phyloP scores from a whole-genome alignment of 1,140 invertebrate species.

The Nasonia longicornis region DNA sequence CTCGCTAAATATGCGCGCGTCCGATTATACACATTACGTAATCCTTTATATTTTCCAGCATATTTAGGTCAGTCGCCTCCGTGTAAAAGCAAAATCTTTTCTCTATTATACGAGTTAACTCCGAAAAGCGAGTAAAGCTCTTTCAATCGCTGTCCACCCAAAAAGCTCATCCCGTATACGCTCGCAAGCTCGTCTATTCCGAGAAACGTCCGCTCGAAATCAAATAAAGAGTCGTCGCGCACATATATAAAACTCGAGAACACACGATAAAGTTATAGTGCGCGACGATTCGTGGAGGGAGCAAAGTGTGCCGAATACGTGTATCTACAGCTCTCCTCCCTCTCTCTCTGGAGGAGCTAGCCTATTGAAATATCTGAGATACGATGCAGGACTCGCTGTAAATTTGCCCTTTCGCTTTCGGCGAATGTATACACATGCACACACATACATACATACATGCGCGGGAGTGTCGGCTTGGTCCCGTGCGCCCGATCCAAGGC shows the following conservation, averaged over 20 bases:
- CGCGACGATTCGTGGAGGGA: background rate
- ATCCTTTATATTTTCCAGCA: no score
- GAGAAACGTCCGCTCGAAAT: background rate
- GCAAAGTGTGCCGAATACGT: background rate
- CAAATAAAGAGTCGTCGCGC: background rate
- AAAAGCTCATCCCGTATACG: background rate
- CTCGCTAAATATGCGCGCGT: no score
- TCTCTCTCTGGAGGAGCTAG: background rate
- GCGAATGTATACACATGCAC: no score
- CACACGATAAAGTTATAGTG: constrained; percentile 15
- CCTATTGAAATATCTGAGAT: constrained; percentile 39
- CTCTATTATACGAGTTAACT: no score
- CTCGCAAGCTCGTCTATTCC: no score
- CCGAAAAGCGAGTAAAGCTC: no score
- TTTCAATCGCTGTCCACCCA: no score
- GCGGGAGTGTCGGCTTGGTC: background rate
- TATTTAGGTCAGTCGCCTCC: no score
- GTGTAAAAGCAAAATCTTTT: no score
- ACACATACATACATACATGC: background rate
- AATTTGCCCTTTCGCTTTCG: constrained; percentile 31
- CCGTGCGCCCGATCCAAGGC: background rate
- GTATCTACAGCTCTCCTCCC: background rate
- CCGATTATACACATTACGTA: no score
- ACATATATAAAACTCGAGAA: constrained; percentile 10
- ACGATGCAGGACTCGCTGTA: constrained; percentile 2